Conservation (phyloP, 1,140 invertebrate genomes). For the Aphis craccivora region DNA sequence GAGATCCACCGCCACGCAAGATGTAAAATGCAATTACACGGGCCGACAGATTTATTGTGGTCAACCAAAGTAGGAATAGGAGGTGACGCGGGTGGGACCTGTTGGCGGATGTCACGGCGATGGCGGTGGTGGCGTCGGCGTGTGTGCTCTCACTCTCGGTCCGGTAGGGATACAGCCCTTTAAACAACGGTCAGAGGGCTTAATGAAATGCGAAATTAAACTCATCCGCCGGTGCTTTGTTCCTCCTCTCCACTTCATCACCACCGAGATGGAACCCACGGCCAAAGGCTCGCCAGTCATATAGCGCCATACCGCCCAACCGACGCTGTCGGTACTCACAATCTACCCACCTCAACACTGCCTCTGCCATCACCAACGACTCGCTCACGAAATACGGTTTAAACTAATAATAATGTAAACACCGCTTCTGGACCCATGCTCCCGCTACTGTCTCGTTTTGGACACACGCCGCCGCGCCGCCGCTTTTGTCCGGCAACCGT, state of each 20-base stretch:
- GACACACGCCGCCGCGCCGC: background rate
- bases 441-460: background rate
- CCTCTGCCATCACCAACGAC: background rate
- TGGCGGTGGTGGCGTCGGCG: background rate
- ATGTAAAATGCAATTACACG: constrained; percentile 58
- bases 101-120: constrained; percentile 53
- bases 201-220: constrained; percentile 58
- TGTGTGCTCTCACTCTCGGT: constrained; percentile 26
- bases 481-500: constrained; percentile 30
- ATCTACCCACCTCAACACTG: background rate
- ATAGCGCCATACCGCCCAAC: background rate
- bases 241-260: background rate
- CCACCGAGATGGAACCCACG: background rate
- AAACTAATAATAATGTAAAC: constrained; percentile 57
- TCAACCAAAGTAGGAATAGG: constrained; percentile 27
- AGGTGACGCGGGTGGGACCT: constrained; percentile 18
- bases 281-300: constrained; percentile 3
- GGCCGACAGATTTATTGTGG: constrained; percentile 56
- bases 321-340: background rate
- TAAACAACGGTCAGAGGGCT: constrained; percentile 55
- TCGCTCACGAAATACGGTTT: constrained; percentile 6
- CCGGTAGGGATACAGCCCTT: background rate
- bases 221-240: constrained; percentile 28
- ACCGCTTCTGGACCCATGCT: background rate
- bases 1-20: constrained; percentile 26